These are phyloP conservation scores for Acridotheres tristis DNA, from an alignment of 2,797 vertebrate genomes.

Conservation along the genomic window DNA sequence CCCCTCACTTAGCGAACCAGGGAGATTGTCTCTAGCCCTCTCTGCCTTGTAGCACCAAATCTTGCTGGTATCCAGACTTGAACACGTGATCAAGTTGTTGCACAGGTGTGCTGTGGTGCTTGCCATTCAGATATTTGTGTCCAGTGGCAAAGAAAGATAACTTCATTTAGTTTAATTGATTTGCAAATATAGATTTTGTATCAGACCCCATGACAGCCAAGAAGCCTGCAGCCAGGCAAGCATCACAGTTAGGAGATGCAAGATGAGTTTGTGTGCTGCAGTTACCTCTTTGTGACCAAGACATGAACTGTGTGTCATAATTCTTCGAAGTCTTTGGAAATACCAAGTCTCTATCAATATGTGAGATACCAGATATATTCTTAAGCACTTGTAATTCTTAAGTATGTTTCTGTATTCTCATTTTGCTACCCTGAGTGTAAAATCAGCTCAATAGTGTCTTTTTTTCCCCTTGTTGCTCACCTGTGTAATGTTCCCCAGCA, in stretches of 20 bases:
- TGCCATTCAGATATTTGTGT: background rate
- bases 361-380: background rate
- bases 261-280: background rate
- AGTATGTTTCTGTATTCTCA: background rate
- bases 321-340: background rate
- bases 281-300: background rate
- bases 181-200: background rate
- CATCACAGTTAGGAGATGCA: background rate
- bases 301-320: background rate
- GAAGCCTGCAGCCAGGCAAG: background rate
- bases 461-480: background rate
- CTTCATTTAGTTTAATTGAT: background rate
- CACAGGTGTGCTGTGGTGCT: background rate
- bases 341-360: accelerated
- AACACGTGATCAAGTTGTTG: accelerated
- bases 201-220: accelerated
- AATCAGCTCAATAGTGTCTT: background rate
- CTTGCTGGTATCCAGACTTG: background rate
- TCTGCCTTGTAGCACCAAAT: background rate
- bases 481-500: background rate
- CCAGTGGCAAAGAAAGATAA: background rate
- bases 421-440: background rate
- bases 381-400: background rate
- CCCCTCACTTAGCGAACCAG: background rate
- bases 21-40: background rate